A percentile compares a stretch with the other conserved stretches of the same genome.
phyloP scores from a whole-genome alignment of 30 jellyfish, hydroid and myxozoan genomes.

The Phacellophora camtschatica region DNA sequence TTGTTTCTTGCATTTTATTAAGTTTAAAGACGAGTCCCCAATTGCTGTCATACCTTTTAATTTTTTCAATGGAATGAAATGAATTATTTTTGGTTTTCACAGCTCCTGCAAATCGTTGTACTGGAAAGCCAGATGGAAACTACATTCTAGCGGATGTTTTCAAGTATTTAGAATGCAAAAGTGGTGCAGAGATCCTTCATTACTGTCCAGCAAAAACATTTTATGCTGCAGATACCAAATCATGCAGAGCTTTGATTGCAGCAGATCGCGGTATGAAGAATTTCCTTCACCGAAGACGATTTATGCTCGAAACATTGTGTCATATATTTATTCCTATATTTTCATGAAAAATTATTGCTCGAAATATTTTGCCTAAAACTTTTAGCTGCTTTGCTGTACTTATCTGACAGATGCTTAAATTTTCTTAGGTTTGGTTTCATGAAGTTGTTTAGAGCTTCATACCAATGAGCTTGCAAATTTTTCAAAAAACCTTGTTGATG shows the following conservation, averaged over 20 bases:
- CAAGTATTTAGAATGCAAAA: conserved; percentile 52
- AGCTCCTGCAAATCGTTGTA: conserved; percentile 50
- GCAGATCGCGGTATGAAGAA: conserved; percentile 35
- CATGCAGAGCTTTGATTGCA: conserved; percentile 44
- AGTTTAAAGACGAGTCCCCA: too few relatives aligned
- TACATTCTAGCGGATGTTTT: conserved; percentile 62
- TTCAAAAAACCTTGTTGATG: too few relatives aligned
- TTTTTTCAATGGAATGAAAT: neutral
- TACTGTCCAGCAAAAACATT: conserved; percentile 54
- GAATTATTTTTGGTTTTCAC: neutral
- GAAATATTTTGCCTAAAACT: too few relatives aligned
- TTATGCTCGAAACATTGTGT: neutral
- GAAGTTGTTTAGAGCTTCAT: too few relatives aligned
- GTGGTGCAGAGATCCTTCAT: conserved; percentile 43
- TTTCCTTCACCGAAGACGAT: neutral
- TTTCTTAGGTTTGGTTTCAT: too few relatives aligned
- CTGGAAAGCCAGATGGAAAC: conserved; percentile 55
- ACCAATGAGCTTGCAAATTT: too few relatives aligned
- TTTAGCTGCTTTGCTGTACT: too few relatives aligned
- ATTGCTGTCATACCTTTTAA: too few relatives aligned
- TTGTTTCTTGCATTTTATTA: too few relatives aligned
- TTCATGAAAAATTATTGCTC: neutral
- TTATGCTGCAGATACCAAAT: conserved; percentile 32
- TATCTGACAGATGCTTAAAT: too few relatives aligned
- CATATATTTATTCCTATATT: neutral